Evolutionary conservation across 2,113 vertebrate species (phyloP).

Genomic region (Silurus meridionalis): DNA sequence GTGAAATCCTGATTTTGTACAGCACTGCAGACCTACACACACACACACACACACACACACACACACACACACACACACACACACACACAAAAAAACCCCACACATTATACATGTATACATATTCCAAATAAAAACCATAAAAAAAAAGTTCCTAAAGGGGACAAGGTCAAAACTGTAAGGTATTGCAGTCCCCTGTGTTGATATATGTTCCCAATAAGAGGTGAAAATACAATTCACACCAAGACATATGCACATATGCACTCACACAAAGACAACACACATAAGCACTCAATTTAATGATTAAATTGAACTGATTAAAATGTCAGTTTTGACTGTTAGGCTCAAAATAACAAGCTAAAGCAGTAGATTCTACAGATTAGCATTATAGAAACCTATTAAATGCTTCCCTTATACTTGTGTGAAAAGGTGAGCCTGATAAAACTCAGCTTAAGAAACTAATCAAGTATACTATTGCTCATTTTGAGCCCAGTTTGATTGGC

Average conservation of each 20-base stretch:
- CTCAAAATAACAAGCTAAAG: neutral
- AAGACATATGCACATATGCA: neutral
- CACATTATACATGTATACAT: too few relatives aligned
- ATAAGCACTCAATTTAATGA: neutral
- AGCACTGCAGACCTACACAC: slow-evolving; percentile 86
- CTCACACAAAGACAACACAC: neutral
- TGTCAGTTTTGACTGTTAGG: neutral
- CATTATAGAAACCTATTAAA: slow-evolving; percentile 49
- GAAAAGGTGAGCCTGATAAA: slow-evolving; percentile 46
- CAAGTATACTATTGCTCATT: slow-evolving; percentile 38
- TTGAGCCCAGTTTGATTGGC: slow-evolving; percentile 51
- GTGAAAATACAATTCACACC: neutral
- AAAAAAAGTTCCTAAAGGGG: neutral
- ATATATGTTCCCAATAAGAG: neutral
- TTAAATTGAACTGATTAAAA: slow-evolving; percentile 13
- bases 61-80: slow-evolving; percentile 5
- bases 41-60: slow-evolving; percentile 1
- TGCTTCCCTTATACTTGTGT: slow-evolving; percentile 33
- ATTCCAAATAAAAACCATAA: too few relatives aligned
- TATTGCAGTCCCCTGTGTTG: neutral
- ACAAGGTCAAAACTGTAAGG: neutral
- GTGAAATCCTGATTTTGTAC: slow-evolving; percentile 97
- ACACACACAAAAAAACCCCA: neutral
- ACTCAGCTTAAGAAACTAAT: slow-evolving; percentile 47
- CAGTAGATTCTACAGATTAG: slow-evolving; percentile 38